phyloP scores from a whole-genome alignment of 2,797 vertebrate genomes.

The Lycodopsis pacificus region DNA sequence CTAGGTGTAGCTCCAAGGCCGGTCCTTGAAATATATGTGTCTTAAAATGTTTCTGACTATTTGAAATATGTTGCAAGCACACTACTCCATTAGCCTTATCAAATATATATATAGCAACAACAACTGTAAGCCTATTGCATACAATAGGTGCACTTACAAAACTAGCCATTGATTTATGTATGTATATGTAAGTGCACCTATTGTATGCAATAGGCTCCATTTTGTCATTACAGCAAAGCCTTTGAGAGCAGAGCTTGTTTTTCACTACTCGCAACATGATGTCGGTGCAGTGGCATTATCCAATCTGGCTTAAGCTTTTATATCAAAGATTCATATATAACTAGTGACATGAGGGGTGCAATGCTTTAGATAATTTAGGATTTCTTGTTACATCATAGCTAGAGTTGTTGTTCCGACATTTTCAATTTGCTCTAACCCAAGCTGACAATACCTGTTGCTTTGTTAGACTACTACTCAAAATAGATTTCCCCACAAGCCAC shows the following conservation, averaged over 20 bases:
- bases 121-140: no score
- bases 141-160: no score
- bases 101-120: background rate
- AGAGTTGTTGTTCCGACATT: background rate
- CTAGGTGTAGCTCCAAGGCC: conserved; percentile 15
- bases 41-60: conserved; percentile 4
- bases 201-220: background rate
- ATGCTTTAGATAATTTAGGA: conserved; percentile 16
- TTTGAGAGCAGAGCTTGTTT: background rate
- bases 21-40: conserved; percentile 12
- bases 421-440: conserved; percentile 28
- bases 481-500: conserved; percentile 49
- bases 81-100: background rate
- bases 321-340: conserved; percentile 13
- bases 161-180: no score
- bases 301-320: conserved; percentile 6
- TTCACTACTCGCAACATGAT: background rate
- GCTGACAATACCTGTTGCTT: conserved; percentile 46
- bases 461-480: conserved; percentile 26
- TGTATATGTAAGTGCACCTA: background rate
- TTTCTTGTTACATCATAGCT: conserved; percentile 6
- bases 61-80: background rate
- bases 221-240: background rate
- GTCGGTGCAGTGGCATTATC: background rate
- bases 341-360: background rate